Percentiles rank a stretch among this genome's conserved stretches.
Evolutionary conservation across 30 jellyfish, hydroid and myxozoan genomes (phyloP).

Genomic region (Rhopilema esculentum): DNA sequence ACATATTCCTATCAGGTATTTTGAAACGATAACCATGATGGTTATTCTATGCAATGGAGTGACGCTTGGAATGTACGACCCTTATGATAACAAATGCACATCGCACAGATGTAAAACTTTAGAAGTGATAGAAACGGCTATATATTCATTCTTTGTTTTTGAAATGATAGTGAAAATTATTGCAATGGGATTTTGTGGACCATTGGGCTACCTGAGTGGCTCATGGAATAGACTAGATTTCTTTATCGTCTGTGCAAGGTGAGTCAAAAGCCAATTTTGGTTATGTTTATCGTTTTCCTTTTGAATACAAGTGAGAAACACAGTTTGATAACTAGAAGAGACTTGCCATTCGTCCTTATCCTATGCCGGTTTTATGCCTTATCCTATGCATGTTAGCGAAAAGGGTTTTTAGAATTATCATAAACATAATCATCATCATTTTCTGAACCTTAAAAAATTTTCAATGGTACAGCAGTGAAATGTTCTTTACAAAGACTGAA

Average conservation of each 20-base stretch:
- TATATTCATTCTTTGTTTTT: conserved; percentile 83
- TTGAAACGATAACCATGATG: conserved; percentile 86
- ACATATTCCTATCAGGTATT: conserved; percentile 46
- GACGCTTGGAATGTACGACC: conserved; percentile 98
- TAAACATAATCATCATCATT: too few relatives aligned
- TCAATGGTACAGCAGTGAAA: too few relatives aligned
- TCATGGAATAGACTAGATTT: conserved; percentile 94
- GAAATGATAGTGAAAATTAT: conserved; percentile 90
- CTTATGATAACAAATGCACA: conserved; percentile 87
- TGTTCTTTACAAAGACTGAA: too few relatives aligned
- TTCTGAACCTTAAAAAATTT: too few relatives aligned
- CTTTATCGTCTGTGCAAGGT: conserved; percentile 98
- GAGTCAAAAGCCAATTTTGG: background rate
- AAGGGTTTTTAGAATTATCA: too few relatives aligned
- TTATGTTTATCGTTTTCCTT: background rate
- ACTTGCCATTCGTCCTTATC: background rate
- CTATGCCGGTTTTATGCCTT: background rate
- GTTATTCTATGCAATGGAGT: conserved; percentile 87
- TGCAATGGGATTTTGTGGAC: conserved; percentile 94
- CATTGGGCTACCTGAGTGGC: conserved; percentile 83
- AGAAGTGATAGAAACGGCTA: conserved; percentile 82
- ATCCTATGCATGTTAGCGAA: too few relatives aligned
- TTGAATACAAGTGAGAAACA: background rate
- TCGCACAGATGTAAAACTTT: conserved; percentile 75
- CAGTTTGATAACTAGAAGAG: too few relatives aligned